Evolutionary conservation across 2,113 vertebrate genomes (phyloP).

Genomic region (Pelecanoides urinatrix): DNA sequence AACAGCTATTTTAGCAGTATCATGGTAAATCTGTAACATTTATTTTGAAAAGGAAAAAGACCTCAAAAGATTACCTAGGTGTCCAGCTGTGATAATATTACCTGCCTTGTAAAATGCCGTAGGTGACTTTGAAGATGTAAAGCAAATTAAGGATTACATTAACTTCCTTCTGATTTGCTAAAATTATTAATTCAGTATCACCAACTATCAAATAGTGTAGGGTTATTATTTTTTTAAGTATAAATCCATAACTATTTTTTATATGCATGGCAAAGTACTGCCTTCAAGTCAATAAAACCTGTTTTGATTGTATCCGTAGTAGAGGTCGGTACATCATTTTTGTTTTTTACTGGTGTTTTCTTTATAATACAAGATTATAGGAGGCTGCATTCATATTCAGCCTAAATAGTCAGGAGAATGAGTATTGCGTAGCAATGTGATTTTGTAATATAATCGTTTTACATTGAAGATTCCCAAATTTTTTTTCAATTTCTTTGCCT

Average conservation of each 20-base stretch:
- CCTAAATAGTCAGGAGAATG: background rate
- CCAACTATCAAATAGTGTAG: background rate
- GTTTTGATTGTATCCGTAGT: background rate
- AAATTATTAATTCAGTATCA: conserved; percentile 34
- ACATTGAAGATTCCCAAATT: background rate
- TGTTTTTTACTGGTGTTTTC: background rate
- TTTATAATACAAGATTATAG: background rate
- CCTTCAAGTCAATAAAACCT: background rate
- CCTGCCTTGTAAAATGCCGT: conserved; percentile 23
- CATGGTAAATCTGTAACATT: background rate
- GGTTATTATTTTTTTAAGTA: background rate
- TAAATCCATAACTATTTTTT: background rate
- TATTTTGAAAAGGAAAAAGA: conserved; percentile 25
- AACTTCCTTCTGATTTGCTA: conserved; percentile 43
- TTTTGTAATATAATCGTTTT: background rate
- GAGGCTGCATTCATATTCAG: background rate
- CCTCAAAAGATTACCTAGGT: conserved; percentile 27
- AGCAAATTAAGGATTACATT: conserved; percentile 55
- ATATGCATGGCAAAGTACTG: background rate
- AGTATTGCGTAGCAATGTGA: background rate
- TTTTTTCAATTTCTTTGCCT: background rate
- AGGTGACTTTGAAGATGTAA: conserved; percentile 49
- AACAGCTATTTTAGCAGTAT: conserved; percentile 24
- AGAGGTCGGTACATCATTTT: background rate
- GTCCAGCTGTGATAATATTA: conserved; percentile 62